Evolutionary conservation across 2,113 vertebrate species (phyloP), one percentile per base, ranked within the genome.

Genomic region (Oreotrochilus melanogaster): DNA sequence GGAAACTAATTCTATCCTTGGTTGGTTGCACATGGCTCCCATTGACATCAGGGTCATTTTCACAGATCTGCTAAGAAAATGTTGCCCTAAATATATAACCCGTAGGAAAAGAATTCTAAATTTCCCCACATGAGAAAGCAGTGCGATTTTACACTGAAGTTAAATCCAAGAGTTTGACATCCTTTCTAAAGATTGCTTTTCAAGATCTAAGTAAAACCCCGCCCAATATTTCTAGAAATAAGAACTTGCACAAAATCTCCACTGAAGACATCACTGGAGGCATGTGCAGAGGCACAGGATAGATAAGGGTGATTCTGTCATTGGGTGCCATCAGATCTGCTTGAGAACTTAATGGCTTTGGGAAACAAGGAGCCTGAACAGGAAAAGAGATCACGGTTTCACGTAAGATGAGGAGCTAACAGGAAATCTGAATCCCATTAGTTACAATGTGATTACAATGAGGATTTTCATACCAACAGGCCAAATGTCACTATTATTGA

Each of bases 41-140:
- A 24, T 60, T 96, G 86, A 82, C 78, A 42, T 87, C 65, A 33
- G 42, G 54, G 25, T 82, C 11, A 75, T 91, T 95, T 95, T 54
- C 70, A 85, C 42, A 92, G 50, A 33, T 60, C 27, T 81, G 30
- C 43, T 80, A 78, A 73, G 66, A 88, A 91, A 92, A 65, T 50
- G 28, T 53, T 96, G 7, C 23, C 53, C 25, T 91, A 95, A 79
- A 89, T 73, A 76, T 61, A 61, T 56, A 83, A 37, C 25, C 58
- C 21, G 4, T 69, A 75, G 61, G 45, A 50, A 86, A 94, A 72
- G 70, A 48, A 42, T 2, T 50, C 27, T 39, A 78, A 27, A 51
- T 78, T 91, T 92, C 81, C 27, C n/a, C 42, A 69, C 24, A 51
- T 61, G 53, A 85, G 25, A 22, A 87, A 91, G 74, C 23, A 71